Percentiles rank a stretch among this genome's conserved stretches.
phyloP scores from a whole-genome alignment of 2,797 vertebrate genomes.

The Zalophus californianus region DNA sequence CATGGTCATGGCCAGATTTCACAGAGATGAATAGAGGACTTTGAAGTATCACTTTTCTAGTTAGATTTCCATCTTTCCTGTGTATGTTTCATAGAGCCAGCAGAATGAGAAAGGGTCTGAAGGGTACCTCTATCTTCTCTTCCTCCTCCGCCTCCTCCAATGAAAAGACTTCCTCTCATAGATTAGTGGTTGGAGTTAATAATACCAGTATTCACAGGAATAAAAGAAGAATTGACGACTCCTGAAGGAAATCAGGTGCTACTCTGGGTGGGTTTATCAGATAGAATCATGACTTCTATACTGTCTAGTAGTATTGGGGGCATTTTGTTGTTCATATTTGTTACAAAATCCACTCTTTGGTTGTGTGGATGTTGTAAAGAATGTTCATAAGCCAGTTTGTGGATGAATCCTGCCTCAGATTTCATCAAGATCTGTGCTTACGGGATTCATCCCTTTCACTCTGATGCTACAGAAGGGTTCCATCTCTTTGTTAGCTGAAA shows the following conservation, averaged over 20 bases:
- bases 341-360: neutral
- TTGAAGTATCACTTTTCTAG: slow-evolving; percentile 80
- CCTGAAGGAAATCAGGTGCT: neutral
- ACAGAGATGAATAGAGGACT: slow-evolving; percentile 77
- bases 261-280: neutral
- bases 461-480: neutral
- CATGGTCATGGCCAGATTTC: slow-evolving; percentile 75
- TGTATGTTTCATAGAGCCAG: slow-evolving; percentile 70
- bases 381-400: neutral
- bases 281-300: neutral
- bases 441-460: neutral
- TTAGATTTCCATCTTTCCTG: slow-evolving; percentile 81
- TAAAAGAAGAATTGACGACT: neutral
- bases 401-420: neutral
- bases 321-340: neutral
- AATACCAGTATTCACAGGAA: neutral
- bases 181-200: neutral
- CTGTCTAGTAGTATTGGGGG: neutral
- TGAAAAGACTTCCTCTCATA: slow-evolving; percentile 34
- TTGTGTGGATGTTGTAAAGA: neutral
- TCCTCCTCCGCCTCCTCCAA: neutral
- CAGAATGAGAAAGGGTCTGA: slow-evolving; percentile 26
- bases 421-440: slow-evolving; percentile 20
- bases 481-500: neutral
- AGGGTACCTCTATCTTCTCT: neutral